phyloP scores from a whole-genome alignment of 1,140 invertebrate species.

The Schlechtendalia chinensis region DNA sequence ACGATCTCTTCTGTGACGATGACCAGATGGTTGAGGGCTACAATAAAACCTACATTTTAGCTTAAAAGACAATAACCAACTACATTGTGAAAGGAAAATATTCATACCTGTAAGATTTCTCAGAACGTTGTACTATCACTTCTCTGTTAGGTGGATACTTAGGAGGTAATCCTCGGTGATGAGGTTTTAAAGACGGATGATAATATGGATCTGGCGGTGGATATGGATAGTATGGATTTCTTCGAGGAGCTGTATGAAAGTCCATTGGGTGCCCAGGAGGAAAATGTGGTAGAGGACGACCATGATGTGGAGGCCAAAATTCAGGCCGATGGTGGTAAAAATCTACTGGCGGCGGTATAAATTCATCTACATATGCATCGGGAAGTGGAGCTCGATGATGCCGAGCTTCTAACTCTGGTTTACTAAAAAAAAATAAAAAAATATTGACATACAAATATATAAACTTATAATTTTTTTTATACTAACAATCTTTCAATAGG shows the following conservation, averaged over 20 bases:
- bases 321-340: conserved; percentile 40
- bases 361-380: conserved; percentile 42
- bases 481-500: conserved; percentile 49
- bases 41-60: neutral
- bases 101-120: conserved; percentile 55
- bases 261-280: conserved; percentile 48
- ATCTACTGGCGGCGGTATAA: conserved; percentile 39
- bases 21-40: conserved; percentile 47
- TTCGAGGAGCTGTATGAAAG: conserved; percentile 28
- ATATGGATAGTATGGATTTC: conserved; percentile 43
- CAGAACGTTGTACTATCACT: conserved; percentile 73
- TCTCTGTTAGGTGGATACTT: conserved; percentile 58
- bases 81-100: conserved; percentile 32
- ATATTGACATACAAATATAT: neutral
- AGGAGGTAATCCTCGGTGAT: conserved; percentile 35
- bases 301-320: conserved; percentile 50
- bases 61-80: neutral
- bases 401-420: conserved; percentile 51
- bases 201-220: conserved; percentile 43
- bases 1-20: conserved; percentile 48
- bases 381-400: conserved; percentile 49
- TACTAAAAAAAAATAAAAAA: conserved; percentile 20
- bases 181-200: conserved; percentile 43
- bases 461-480: neutral
- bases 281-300: conserved; percentile 42